A percentile compares a stretch with the other conserved stretches of the same genome.
Conservation (phyloP, 2,888 invertebrate genomes). For the Orchesella flavescens region DNA sequence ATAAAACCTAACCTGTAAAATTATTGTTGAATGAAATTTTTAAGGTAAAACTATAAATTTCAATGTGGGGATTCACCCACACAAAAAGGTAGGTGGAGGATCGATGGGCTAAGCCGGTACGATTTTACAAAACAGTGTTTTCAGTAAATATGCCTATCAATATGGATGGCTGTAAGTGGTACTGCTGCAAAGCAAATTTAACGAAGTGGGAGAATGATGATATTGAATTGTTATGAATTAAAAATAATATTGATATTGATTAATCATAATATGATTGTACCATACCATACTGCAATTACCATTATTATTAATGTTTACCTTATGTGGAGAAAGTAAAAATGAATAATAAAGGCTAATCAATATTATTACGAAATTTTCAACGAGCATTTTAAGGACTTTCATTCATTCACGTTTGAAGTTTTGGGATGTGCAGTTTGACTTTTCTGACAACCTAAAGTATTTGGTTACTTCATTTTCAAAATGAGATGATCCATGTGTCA, state of each 20-base stretch:
- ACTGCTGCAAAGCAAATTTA: not conserved
- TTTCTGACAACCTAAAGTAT: too few relatives aligned
- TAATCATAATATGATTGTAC: not conserved
- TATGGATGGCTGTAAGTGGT: not conserved
- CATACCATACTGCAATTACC: too few relatives aligned
- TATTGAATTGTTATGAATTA: not conserved
- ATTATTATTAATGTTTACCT: slow-evolving; percentile 4
- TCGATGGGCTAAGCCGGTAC: too few relatives aligned
- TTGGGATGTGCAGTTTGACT: slow-evolving; percentile 1
- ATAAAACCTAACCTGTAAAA: too few relatives aligned
- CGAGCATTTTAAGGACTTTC: not conserved
- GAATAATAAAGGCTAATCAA: slow-evolving; percentile 10
- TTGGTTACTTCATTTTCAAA: not conserved
- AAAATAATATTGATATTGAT: not conserved
- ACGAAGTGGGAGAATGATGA: not conserved
- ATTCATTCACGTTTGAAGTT: not conserved
- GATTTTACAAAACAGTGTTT: not conserved
- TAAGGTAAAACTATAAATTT: too few relatives aligned
- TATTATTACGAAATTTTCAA: not conserved
- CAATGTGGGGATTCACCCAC: too few relatives aligned
- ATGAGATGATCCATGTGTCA: too few relatives aligned
- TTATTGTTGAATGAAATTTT: too few relatives aligned
- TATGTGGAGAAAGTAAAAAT: slow-evolving; percentile 13
- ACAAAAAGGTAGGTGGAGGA: too few relatives aligned
- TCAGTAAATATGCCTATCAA: not conserved